Percentiles rank a stretch among this genome's conserved stretches.
Conservation (phyloP, 2,888 invertebrate species). For the Drosophila pegasa region DNA sequence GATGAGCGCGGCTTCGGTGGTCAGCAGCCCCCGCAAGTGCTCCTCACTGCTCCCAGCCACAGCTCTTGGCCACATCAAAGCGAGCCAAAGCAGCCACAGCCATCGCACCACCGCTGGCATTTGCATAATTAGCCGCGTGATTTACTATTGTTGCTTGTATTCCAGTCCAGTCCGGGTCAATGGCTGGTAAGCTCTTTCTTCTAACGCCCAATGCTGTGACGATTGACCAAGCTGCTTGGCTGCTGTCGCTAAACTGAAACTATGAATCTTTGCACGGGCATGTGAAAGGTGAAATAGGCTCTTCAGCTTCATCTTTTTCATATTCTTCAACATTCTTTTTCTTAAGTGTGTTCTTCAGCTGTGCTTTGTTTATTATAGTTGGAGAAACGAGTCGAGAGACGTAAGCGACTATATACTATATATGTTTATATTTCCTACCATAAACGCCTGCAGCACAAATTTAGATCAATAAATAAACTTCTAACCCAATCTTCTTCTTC, state of each 20-base stretch:
- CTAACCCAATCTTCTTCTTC: too few relatives aligned
- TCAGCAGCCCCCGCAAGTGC: slow-evolving; percentile 63
- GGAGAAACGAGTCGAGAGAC: too few relatives aligned
- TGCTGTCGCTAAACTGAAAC: slow-evolving; percentile 50
- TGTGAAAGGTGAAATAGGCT: slow-evolving; percentile 17
- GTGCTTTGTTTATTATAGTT: not conserved
- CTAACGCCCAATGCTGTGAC: slow-evolving; percentile 6
- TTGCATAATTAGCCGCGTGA: slow-evolving; percentile 58
- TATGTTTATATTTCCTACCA: too few relatives aligned
- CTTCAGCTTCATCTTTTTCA: not conserved
- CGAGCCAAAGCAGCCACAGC: slow-evolving; percentile 40
- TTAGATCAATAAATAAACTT: not conserved
- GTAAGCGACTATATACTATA: not conserved
- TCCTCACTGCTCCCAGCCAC: slow-evolving; percentile 26
- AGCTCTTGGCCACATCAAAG: slow-evolving; percentile 25
- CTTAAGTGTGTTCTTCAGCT: not conserved
- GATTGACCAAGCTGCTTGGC: slow-evolving; percentile 48
- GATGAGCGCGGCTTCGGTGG: slow-evolving; percentile 74
- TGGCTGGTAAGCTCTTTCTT: slow-evolving; percentile 29
- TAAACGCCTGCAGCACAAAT: too few relatives aligned
- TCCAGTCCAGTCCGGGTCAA: slow-evolving; percentile 47
- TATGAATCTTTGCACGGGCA: slow-evolving; percentile 12
- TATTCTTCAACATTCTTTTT: not conserved
- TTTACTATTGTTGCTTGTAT: slow-evolving; percentile 15
- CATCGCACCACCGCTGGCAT: slow-evolving; percentile 38